These are phyloP conservation scores for Himalopsyche anomala DNA, from an alignment of 2,888 invertebrate genomes.

Conservation along the genomic window DNA sequence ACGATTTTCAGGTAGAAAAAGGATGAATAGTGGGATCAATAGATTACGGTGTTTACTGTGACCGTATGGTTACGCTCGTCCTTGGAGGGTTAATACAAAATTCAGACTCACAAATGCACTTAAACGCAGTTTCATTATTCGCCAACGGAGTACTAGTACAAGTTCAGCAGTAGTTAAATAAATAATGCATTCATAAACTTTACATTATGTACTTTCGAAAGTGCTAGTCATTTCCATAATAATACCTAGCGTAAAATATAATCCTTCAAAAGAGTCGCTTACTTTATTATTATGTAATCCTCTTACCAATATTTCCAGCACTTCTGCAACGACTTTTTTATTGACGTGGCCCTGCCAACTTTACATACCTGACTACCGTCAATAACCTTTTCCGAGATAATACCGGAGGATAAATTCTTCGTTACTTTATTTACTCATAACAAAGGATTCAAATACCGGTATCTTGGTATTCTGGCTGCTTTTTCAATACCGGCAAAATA, in stretches of 20 bases:
- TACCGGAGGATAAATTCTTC: background rate
- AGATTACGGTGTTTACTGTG: no score
- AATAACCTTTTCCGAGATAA: background rate
- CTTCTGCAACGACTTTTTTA: conserved; percentile 16
- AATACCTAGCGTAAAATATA: conserved; percentile 6
- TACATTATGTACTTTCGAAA: conserved; percentile 1
- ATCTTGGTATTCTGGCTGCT: no score
- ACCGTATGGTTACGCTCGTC: no score
- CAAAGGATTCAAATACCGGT: no score
- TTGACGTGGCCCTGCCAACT: background rate
- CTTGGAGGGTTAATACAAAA: no score
- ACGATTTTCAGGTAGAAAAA: no score
- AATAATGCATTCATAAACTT: conserved; percentile 9
- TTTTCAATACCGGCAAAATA: no score
- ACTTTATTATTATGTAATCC: conserved; percentile 31
- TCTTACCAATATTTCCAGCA: conserved; percentile 2
- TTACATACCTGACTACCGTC: conserved; percentile 20
- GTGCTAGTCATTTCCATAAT: conserved; percentile 10
- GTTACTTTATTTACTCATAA: background rate
- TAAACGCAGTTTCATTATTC: no score
- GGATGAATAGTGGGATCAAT: no score
- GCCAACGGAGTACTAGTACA: no score
- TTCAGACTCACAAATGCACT: no score
- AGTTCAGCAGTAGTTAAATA: background rate
- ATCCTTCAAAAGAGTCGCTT: background rate